phyloP scores from a whole-genome alignment of 2,888 invertebrate genomes.

The Eulithis testata region DNA sequence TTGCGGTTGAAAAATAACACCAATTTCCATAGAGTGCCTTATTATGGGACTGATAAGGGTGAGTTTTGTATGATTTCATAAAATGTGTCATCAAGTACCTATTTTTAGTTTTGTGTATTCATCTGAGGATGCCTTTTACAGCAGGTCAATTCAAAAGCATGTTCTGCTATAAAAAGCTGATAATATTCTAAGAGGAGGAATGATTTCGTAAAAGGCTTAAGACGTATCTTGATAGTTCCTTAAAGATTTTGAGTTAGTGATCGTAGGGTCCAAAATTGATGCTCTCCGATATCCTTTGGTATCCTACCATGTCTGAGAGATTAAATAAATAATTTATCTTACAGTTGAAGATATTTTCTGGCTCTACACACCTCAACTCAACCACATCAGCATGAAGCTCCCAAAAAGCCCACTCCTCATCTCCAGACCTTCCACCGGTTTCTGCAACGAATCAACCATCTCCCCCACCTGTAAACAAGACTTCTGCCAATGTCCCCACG shows the following conservation, averaged over 20 bases:
- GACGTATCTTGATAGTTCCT: too few species aligned
- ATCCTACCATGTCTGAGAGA: too few species aligned
- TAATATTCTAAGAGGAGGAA: too few species aligned
- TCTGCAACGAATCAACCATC: conserved; percentile 91
- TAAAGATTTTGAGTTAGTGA: too few species aligned
- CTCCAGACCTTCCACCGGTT: conserved; percentile 85
- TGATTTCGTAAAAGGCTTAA: too few species aligned
- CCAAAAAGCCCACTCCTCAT: conserved; percentile 90
- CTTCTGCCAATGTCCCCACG: conserved; percentile 94
- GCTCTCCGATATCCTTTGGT: too few species aligned
- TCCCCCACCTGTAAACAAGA: conserved; percentile 86
- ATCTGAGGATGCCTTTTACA: too few species aligned
- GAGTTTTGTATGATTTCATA: conserved; percentile 29
- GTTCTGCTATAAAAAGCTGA: too few species aligned
- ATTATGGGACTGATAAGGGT: conserved; percentile 91
- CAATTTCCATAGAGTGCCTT: conserved; percentile 88
- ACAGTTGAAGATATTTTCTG: conserved; percentile 84
- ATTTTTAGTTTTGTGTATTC: too few species aligned
- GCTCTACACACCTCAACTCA: conserved; percentile 93
- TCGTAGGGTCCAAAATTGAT: too few species aligned
- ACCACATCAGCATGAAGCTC: conserved; percentile 92
- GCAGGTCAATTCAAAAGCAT: too few species aligned
- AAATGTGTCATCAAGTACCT: too few species aligned
- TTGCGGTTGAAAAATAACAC: conserved; percentile 93
- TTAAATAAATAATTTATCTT: conserved; percentile 27